phyloP scores from a whole-genome alignment of 2,888 invertebrate species.

The Ormyrus rosae region DNA sequence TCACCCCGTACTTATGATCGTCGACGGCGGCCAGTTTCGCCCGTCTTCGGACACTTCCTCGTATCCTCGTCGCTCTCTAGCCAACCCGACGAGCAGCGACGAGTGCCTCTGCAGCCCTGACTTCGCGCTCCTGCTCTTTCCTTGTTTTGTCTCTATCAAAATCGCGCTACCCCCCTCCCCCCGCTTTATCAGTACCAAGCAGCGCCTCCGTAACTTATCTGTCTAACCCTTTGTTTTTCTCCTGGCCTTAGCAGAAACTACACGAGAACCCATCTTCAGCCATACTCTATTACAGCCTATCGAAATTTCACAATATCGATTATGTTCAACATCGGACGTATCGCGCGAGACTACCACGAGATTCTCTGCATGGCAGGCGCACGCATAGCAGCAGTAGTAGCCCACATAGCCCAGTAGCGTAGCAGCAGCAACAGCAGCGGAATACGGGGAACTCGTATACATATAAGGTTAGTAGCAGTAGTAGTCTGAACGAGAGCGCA shows the following conservation, averaged over 20 bases:
- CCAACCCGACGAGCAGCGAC: not conserved
- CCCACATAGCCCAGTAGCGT: too few species aligned
- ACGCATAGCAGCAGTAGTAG: too few species aligned
- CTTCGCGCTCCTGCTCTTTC: not conserved
- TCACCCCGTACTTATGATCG: constrained; percentile 7
- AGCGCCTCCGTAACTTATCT: not conserved
- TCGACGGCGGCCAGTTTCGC: constrained; percentile 7
- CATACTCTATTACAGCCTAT: constrained; percentile 61
- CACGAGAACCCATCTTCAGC: constrained; percentile 65
- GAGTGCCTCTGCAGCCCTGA: not conserved
- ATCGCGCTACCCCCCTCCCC: not conserved
- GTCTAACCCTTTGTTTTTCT: constrained; percentile 59
- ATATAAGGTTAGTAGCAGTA: too few species aligned
- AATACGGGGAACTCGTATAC: too few species aligned
- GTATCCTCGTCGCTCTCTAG: constrained; percentile 22
- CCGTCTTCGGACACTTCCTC: constrained; percentile 2
- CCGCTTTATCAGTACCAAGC: not conserved
- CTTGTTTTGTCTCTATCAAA: not conserved
- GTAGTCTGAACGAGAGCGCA: too few species aligned
- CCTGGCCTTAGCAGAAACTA: constrained; percentile 65
- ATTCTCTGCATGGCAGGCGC: too few species aligned
- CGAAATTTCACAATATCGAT: constrained; percentile 65
- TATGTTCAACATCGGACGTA: constrained; percentile 55
- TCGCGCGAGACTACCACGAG: not conserved
- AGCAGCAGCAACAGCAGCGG: too few species aligned